Conservation (phyloP, 1,140 invertebrate genomes). For the Lethocerus indicus region DNA sequence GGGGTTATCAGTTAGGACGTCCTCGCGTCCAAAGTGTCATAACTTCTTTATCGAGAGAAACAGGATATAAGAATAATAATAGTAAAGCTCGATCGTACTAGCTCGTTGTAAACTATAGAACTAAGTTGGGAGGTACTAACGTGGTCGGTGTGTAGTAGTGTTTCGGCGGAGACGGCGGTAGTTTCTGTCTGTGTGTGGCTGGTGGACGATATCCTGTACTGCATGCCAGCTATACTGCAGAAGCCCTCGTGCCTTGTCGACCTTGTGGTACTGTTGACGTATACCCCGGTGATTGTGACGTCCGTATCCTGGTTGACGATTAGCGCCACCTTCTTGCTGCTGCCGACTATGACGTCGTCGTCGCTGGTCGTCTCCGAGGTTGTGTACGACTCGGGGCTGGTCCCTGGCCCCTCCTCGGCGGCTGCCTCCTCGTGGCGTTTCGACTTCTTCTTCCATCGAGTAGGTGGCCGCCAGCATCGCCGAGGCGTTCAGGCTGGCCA, state of each 20-base stretch:
- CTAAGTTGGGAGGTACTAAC: too few species aligned
- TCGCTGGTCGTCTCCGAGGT: conserved; percentile 6
- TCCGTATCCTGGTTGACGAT: conserved; percentile 70
- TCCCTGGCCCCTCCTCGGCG: conserved; percentile 7
- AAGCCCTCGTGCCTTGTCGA: conserved; percentile 63
- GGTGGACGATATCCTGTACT: conserved; percentile 58
- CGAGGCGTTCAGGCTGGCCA: conserved; percentile 84
- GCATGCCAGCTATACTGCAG: conserved; percentile 64
- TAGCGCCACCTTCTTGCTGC: conserved; percentile 36
- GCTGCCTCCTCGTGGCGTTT: conserved; percentile 5
- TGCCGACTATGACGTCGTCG: conserved; percentile 16
- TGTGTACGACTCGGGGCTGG: conserved; percentile 10
- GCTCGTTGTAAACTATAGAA: too few species aligned
- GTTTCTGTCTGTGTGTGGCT: conserved; percentile 62
- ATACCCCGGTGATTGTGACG: conserved; percentile 69
- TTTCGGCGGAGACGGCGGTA: conserved; percentile 48
- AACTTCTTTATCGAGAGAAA: too few species aligned
- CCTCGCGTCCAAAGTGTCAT: too few species aligned
- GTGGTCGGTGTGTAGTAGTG: conserved; percentile 35
- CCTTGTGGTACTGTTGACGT: conserved; percentile 50
- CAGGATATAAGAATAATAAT: too few species aligned
- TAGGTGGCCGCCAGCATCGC: conserved; percentile 84
- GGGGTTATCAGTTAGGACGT: too few species aligned
- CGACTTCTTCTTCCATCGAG: conserved; percentile 39
- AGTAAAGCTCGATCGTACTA: too few species aligned